A percentile compares a stretch with the other conserved stretches of the same genome.
phyloP scores from a whole-genome alignment of 2,888 invertebrate species.

The Andrena trimmerana region DNA sequence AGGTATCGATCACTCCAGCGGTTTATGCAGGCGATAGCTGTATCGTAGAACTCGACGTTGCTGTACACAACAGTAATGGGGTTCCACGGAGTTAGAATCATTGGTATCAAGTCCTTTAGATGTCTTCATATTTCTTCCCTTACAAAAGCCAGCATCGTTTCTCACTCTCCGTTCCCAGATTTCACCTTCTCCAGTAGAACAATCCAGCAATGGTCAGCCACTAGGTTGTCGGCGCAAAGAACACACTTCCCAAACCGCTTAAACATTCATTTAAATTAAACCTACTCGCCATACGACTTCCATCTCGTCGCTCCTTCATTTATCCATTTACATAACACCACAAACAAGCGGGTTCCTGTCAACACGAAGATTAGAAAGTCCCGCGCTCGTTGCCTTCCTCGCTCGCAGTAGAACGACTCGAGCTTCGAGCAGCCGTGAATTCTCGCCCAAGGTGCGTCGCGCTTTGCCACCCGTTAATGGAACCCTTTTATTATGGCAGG shows the following conservation, averaged over 20 bases:
- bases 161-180: too few species aligned
- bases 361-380: neutral
- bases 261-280: neutral
- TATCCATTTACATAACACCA: neutral
- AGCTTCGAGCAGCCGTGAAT: neutral
- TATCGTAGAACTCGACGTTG: too few species aligned
- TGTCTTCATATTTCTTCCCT: too few species aligned
- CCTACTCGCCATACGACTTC: neutral
- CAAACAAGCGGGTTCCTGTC: neutral
- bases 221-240: neutral
- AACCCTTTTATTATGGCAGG: constrained; percentile 63
- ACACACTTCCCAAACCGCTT: neutral
- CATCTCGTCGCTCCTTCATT: neutral
- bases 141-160: too few species aligned
- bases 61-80: too few species aligned
- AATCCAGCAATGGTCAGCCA: neutral
- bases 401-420: neutral
- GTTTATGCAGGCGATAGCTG: too few species aligned
- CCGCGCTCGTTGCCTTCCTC: neutral
- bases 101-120: too few species aligned
- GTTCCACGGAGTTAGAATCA: too few species aligned
- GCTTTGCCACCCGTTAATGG: constrained; percentile 53
- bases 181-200: neutral
- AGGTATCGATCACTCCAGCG: too few species aligned
- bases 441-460: neutral